Conservation (phyloP, 2,888 invertebrate species). For the Tachina grossa region DNA sequence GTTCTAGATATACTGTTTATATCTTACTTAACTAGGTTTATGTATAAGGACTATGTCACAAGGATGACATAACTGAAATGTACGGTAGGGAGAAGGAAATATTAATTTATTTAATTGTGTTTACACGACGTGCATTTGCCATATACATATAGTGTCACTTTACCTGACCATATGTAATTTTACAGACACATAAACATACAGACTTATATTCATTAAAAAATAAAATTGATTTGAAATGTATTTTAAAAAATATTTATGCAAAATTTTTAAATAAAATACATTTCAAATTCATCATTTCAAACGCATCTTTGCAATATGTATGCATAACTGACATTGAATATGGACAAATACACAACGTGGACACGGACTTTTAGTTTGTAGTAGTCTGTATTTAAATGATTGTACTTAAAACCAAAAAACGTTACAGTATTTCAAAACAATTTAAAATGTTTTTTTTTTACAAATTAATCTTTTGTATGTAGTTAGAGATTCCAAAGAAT, state of each 20-base stretch:
- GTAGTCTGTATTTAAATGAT: neutral
- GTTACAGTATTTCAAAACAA: slow-evolving; percentile 66
- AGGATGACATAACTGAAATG: no score
- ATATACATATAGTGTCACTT: neutral
- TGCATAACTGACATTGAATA: neutral
- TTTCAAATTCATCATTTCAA: no score
- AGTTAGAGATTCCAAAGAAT: slow-evolving; percentile 66
- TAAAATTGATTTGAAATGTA: no score
- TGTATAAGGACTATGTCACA: no score
- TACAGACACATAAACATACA: no score
- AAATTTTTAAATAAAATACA: no score
- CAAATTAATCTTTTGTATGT: slow-evolving; percentile 48
- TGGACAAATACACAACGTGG: neutral
- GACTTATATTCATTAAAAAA: no score
- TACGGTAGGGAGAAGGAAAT: no score
- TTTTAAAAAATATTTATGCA: no score
- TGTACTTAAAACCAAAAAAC: slow-evolving; percentile 57
- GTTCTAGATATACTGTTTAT: no score
- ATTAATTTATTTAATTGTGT: neutral
- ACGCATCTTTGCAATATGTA: no score
- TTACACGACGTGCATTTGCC: neutral
- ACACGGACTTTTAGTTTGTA: neutral
- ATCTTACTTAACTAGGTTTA: no score
- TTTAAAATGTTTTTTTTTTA: slow-evolving; percentile 52
- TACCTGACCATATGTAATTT: neutral